phyloP scores from a whole-genome alignment of 2,113 vertebrate species.

The Alethe castanea region DNA sequence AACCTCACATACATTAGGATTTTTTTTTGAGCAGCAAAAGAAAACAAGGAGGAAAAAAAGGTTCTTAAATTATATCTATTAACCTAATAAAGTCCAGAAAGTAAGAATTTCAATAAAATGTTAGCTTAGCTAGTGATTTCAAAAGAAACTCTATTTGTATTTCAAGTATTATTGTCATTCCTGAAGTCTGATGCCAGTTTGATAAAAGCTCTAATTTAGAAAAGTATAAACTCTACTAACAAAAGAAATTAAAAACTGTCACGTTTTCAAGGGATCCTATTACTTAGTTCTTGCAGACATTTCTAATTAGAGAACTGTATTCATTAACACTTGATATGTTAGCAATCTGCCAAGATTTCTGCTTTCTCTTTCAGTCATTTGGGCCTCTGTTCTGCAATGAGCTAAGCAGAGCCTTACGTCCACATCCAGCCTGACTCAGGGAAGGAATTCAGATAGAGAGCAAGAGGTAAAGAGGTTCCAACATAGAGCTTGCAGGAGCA shows the following conservation, averaged over 20 bases:
- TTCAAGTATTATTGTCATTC: constrained; percentile 32
- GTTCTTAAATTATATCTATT: constrained; percentile 63
- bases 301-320: constrained; percentile 62
- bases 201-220: constrained; percentile 33
- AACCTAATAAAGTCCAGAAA: constrained; percentile 47
- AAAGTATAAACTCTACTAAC: constrained; percentile 43
- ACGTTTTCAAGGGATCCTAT: constrained; percentile 41
- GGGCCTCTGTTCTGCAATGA: not conserved
- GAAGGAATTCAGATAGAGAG: not conserved
- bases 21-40: not conserved
- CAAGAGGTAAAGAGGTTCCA: not conserved
- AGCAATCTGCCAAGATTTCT: constrained; percentile 41
- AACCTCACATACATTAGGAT: constrained; percentile 47
- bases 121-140: not conserved
- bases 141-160: constrained; percentile 25
- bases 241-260: constrained; percentile 50
- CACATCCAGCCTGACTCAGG: not conserved
- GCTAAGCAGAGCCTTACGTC: not conserved
- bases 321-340: constrained; percentile 61
- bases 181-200: constrained; percentile 21
- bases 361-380: constrained; percentile 20
- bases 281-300: constrained; percentile 46
- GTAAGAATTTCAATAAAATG: constrained; percentile 28
- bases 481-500: not conserved
- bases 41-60: constrained; percentile 14